Percentiles rank a stretch among this genome's conserved stretches.
phyloP scores from a whole-genome alignment of 1,140 invertebrate species.

The Leptopilina clavipes region DNA sequence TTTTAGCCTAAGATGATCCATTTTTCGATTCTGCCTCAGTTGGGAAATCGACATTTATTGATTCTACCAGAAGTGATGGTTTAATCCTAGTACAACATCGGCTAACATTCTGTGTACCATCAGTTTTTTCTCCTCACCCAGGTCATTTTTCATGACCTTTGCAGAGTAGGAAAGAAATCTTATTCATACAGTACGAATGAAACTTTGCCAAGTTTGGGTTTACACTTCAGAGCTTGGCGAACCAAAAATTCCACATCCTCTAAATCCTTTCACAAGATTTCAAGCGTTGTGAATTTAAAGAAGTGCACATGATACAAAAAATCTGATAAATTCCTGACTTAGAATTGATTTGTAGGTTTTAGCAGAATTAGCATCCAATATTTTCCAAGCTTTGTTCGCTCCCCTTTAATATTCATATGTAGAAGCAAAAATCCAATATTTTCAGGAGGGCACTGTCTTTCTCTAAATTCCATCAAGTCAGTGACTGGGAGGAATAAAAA shows the following conservation, averaged over 20 bases:
- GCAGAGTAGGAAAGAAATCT: neutral
- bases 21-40: too few species aligned
- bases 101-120: neutral
- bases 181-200: neutral
- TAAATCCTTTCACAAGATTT: neutral
- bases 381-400: neutral
- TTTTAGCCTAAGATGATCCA: too few species aligned
- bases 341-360: too few species aligned
- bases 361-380: too few species aligned
- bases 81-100: neutral
- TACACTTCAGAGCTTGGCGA: neutral
- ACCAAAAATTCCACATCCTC: neutral
- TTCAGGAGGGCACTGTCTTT: slow-evolving; percentile 14
- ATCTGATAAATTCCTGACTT: too few species aligned
- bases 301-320: too few species aligned
- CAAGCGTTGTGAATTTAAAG: neutral
- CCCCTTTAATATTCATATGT: slow-evolving; percentile 22
- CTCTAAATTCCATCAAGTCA: slow-evolving; percentile 10
- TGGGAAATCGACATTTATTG: too few species aligned
- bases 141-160: slow-evolving; percentile 20
- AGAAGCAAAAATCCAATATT: neutral
- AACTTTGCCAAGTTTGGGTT: slow-evolving; percentile 24
- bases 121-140: neutral
- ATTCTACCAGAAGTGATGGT: too few species aligned
- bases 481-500: slow-evolving; percentile 7